These are phyloP conservation scores for Lydus trimaculatus DNA, from an alignment of 2,888 invertebrate species.

Conservation along the genomic window DNA sequence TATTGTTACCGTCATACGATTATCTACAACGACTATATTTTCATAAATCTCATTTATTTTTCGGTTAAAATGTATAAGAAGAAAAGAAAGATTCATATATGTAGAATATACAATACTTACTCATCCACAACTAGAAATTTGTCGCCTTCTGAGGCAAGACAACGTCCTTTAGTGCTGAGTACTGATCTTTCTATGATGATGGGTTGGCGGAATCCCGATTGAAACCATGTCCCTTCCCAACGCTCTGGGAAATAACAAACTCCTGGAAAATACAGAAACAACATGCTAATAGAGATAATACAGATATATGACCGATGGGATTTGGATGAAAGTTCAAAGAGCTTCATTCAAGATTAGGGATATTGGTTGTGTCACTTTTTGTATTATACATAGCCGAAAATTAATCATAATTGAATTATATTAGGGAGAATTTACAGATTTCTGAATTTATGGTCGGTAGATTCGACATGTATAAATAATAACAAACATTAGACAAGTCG, in stretches of 20 bases:
- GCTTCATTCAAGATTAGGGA: not conserved
- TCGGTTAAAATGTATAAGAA: not conserved
- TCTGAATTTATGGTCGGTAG: not conserved
- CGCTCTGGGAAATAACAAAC: conserved; percentile 82
- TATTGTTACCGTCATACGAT: conserved; percentile 4
- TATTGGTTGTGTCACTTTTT: not conserved
- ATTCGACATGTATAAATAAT: not conserved
- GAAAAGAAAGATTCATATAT: not conserved
- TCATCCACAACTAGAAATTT: conserved; percentile 89
- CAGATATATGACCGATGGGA: conserved; percentile 29
- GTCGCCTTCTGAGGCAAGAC: conserved; percentile 84
- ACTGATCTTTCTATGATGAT: conserved; percentile 83
- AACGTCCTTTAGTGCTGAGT: conserved; percentile 85
- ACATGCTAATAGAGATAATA: conserved; percentile 30
- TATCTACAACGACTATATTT: not conserved
- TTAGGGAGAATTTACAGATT: not conserved
- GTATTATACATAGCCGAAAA: conserved; percentile 1
- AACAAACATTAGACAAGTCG: not conserved
- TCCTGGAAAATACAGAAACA: conserved; percentile 61
- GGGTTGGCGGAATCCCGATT: conserved; percentile 86
- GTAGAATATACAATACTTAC: conserved; percentile 67
- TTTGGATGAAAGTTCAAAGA: conserved; percentile 8
- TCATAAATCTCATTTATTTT: not conserved
- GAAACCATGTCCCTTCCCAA: conserved; percentile 92
- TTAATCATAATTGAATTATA: conserved; percentile 19